phyloP scores from a whole-genome alignment of 2,797 vertebrate species.

The Lepilemur septentrionalis region DNA sequence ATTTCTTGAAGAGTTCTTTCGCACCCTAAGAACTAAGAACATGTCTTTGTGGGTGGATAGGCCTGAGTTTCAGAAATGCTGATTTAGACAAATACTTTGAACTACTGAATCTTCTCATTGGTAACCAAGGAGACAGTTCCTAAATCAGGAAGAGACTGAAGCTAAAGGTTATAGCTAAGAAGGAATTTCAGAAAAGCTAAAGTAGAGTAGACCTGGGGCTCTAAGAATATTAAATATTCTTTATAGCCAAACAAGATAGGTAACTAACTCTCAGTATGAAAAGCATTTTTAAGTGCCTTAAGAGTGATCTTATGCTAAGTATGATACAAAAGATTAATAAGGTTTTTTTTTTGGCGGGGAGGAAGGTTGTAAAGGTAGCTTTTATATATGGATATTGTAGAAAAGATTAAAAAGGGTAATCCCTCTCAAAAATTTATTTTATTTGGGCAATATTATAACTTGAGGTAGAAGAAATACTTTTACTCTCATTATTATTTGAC shows the following conservation, averaged over 20 bases:
- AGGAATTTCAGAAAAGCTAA: neutral
- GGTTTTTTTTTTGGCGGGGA: neutral
- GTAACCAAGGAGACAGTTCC: neutral
- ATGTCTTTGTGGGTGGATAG: neutral
- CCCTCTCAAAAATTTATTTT: neutral
- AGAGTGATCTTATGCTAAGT: neutral
- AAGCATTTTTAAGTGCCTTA: neutral
- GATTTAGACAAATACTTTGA: neutral
- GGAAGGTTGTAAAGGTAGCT: neutral
- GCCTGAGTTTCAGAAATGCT: slow-evolving; percentile 19
- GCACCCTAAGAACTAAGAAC: neutral
- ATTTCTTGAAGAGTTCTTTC: neutral
- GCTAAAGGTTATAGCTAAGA: neutral
- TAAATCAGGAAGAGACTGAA: neutral
- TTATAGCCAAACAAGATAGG: neutral
- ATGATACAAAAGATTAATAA: neutral
- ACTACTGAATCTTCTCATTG: neutral
- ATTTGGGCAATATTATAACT: neutral
- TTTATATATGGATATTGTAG: neutral
- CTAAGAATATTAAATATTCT: neutral
- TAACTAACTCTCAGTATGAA: neutral
- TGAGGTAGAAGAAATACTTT: neutral
- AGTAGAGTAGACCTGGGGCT: neutral
- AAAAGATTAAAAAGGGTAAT: neutral
- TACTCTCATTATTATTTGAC: slow-evolving; percentile 1